Evolutionary conservation across 2,113 vertebrate genomes (phyloP).

Genomic region (Argyrosomus japonicus): DNA sequence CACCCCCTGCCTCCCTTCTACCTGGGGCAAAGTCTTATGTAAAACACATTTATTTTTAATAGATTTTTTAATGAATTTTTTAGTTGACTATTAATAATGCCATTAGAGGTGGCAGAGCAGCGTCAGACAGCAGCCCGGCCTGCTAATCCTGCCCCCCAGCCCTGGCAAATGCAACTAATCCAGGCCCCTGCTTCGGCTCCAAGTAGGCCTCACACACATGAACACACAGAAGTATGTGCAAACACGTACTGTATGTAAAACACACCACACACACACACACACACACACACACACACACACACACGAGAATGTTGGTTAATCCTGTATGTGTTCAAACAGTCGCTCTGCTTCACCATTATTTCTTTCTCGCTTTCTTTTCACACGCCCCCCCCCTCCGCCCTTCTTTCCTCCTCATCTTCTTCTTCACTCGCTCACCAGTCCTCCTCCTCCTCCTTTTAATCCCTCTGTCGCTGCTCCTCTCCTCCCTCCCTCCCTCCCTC

Average conservation of each 20-base stretch:
- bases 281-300: constrained; percentile 39
- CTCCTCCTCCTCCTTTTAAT: constrained; percentile 56
- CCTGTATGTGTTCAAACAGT: constrained; percentile 60
- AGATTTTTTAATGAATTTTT: constrained; percentile 99
- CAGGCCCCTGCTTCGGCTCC: constrained; percentile 91
- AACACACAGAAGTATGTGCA: constrained; percentile 48
- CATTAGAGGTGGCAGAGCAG: constrained; percentile 99
- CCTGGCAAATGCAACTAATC: constrained; percentile 97
- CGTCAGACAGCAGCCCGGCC: constrained; percentile 94
- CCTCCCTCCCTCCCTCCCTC: constrained; percentile 28
- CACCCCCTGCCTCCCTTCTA: constrained; percentile 76
- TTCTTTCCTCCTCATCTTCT: constrained; percentile 17
- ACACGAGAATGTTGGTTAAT: constrained; percentile 63
- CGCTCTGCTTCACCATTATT: constrained; percentile 39
- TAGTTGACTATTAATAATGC: constrained; percentile 99
- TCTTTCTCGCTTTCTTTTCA: constrained; percentile 45
- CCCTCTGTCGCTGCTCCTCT: constrained; percentile 61
- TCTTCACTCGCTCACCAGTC: constrained; percentile 58
- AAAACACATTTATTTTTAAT: constrained; percentile 99
- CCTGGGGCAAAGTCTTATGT: constrained; percentile 99
- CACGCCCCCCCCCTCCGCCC: neutral
- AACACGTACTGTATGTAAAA: constrained; percentile 64
- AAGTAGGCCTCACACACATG: constrained; percentile 84
- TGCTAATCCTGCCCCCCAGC: constrained; percentile 99
- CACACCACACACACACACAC: constrained; percentile 31